Base-by-base conservation (phyloP, 30 jellyfish, hydroid and myxozoan genomes). In the Turritopsis rubra region DNA sequence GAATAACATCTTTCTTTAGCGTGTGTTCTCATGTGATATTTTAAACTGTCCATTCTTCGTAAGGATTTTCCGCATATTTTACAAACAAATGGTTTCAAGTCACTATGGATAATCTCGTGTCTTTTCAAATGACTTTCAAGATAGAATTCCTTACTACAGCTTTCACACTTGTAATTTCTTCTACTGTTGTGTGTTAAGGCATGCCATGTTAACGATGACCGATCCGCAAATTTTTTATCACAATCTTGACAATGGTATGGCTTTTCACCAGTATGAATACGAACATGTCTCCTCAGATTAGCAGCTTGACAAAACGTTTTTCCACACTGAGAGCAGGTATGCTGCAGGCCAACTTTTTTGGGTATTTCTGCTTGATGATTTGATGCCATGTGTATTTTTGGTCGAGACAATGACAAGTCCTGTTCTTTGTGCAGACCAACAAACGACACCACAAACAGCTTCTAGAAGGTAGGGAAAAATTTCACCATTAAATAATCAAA, bases 161-260 rank as follows among this genome's bases (percentile, higher is more conserved):
- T 23, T 27, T 19, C 19, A 1, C 77, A 68, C 30, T 68, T 23
- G 30, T 7, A 68, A 23, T 23, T 23, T 19, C 30, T 9, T 19
- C 17, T 19, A n/a, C 30, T 68, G 31, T 23, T n/a, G 30, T 68
- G 77, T 17, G 77, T 68, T 27, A 68, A n/a, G 30, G 30, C 16
- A 68, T 68, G 77, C 77, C 77, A 68, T 23, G 77, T 68, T 0
- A 68, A 22, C 23, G 77, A 68, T 8, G 77, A 68, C 0, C 77
- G 77, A 27, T 68, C 77, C 19, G 77, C 30, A 68, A 68, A 68
- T 68, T 68, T 23, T 68, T 68, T 68, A 23, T 68, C 77, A 27
- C 77, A 68, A n/a, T n/a, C 77, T 68, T 68, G 28, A 27, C 77
- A 68, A 68, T 1, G 28, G 19, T n/a, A 68, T n/a, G 77, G 77